Conservation (phyloP, 2,888 invertebrate species). For the Helobdella robusta region DNA sequence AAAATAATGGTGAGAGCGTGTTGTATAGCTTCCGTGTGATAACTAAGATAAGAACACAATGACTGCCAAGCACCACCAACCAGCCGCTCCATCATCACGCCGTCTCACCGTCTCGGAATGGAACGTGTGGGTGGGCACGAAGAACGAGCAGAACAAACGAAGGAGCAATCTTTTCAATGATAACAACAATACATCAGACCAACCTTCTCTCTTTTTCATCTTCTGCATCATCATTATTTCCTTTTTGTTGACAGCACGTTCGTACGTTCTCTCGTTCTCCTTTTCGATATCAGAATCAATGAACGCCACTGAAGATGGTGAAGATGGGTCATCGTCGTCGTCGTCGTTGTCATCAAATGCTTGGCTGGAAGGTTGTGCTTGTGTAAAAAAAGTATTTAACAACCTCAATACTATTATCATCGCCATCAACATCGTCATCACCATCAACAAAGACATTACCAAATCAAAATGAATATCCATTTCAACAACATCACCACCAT, state of each 20-base stretch:
- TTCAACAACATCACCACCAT: neutral
- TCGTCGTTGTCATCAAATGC: neutral
- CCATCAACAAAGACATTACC: neutral
- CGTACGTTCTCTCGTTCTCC: slow-evolving; percentile 47
- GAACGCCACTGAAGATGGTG: slow-evolving; percentile 26
- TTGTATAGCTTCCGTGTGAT: no score
- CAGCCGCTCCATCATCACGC: no score
- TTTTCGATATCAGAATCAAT: slow-evolving; percentile 49
- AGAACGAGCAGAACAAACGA: no score
- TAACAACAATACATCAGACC: no score
- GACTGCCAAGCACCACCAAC: no score
- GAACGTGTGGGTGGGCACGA: no score
- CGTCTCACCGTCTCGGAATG: no score
- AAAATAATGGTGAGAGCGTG: no score
- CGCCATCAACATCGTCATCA: neutral
- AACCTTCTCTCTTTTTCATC: slow-evolving; percentile 40
- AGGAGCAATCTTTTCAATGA: no score
- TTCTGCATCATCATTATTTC: slow-evolving; percentile 42
- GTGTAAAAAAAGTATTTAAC: neutral
- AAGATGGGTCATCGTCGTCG: neutral
- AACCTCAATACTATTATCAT: neutral
- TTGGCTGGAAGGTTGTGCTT: neutral
- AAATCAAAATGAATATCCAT: no score
- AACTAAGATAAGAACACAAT: no score
- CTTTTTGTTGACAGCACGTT: slow-evolving; percentile 43